A percentile compares a stretch with the other conserved stretches of the same genome.
phyloP scores from a whole-genome alignment of 2,888 invertebrate species.

The Clivina fossor region DNA sequence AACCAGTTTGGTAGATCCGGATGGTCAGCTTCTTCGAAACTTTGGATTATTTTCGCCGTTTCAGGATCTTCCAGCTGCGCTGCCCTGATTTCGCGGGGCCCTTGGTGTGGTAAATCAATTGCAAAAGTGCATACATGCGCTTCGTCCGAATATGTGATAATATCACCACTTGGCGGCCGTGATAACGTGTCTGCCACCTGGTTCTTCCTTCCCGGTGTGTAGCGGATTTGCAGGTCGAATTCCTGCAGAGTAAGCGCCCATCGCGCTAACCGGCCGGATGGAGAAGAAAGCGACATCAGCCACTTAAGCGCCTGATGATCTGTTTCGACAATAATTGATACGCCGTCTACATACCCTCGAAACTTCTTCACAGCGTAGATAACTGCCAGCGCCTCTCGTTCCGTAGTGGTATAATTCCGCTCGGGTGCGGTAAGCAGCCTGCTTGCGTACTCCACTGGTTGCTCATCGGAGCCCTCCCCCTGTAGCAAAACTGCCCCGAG shows the following conservation, averaged over 20 bases:
- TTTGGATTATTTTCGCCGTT: no score
- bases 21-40: no score
- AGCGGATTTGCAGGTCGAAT: constrained; percentile 46
- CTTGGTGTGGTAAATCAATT: no score
- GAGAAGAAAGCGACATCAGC: constrained; percentile 47
- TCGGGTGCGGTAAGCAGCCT: constrained; percentile 38
- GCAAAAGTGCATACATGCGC: no score
- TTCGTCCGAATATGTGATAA: no score
- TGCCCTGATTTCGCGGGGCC: no score
- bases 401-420: no score
- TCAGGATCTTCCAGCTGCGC: no score
- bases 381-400: constrained; percentile 44
- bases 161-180: no score
- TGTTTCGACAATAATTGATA: constrained; percentile 45
- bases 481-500: constrained; percentile 24
- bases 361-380: constrained; percentile 47
- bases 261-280: constrained; percentile 47
- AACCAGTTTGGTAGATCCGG: constrained; percentile 35
- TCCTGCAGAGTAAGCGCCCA: constrained; percentile 49
- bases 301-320: constrained; percentile 53
- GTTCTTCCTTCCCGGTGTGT: constrained; percentile 50
- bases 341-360: constrained; percentile 47
- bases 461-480: constrained; percentile 25
- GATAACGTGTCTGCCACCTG: no score
- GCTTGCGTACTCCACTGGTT: constrained; percentile 29